Evolutionary conservation across 2,113 vertebrate species (phyloP), one percentile per base, ranked within the genome.

Genomic region (Lagopus muta): DNA sequence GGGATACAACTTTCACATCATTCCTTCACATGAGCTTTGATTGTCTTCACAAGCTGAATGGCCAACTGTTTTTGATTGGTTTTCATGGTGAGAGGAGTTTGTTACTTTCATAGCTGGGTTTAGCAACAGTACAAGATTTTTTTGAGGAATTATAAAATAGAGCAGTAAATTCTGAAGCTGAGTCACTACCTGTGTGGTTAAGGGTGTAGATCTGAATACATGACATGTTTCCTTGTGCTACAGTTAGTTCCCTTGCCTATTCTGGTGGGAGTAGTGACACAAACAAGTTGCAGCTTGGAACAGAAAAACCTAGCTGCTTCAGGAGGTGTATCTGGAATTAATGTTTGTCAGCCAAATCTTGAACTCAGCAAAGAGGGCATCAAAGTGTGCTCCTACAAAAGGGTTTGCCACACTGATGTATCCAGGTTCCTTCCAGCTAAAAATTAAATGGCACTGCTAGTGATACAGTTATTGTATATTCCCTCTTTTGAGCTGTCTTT

Each of bases 91-190:
- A 78, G 17, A 11, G 30, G 48, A 74, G 43, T 80, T n/a, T 89
- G 62, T 86, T 83, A 60, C 52, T 78, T 95, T 83, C 78, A n/a
- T 30, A 66, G 58, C 42, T 82, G 67, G 69, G 32, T 70, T 67
- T 66, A 52, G 45, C 93, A 94, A 66, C 50, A 84, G 14, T 14
- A 62, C 17, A 22, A 73, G 43, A 6, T 79, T 75, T 38, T 76
- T 76, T 58, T 76, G 58, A 82, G 42, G 25, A 62, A 20, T 47
- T 42, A 47, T 80, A 80, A 95, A 85, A 76, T 47, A 82, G 50
- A 62, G 64, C 74, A 91, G 70, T 90, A 52, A 88, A 73, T 66
- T 79, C 71, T 45, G 66, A 66, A 85, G 38, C 27, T 85, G 81
- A 87, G 72, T 94, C 91, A 85, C 30, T 70, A 30, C 24, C 18